Base-by-base conservation (phyloP, 2,888 invertebrate genomes). In the Campopleginae sp. region DNA sequence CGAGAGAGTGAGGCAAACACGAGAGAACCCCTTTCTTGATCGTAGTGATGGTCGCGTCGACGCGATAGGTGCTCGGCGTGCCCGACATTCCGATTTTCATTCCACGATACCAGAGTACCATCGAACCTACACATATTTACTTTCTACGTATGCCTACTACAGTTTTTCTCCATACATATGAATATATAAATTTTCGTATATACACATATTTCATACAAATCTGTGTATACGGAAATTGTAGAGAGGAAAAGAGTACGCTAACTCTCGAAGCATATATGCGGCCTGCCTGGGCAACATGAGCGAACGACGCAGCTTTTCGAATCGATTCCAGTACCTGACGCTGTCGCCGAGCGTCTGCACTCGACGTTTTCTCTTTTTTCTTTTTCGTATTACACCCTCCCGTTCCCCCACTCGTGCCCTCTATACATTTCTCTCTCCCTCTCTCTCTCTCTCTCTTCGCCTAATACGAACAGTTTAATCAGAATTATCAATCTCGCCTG, bases 61-160 rank as follows among this genome's bases (percentile, higher is more conserved):
- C 80, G 23, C 63, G 83, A 86, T 86, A 77, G 83, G 71, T 66
- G 58, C 85, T 79, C 75, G 42, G 86, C 82, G 54, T 86, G 76
- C 87, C 72, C 77, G 76, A 86, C 86, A 88, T 88, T 88, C 83
- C 85, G 75, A 87, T 87, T 89, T 86, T 83, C 87, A 89, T 87
- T 88, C 83, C 83, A 82, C 82, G 66, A 81, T 68, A 71, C 79
- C 44, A 72, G 71, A 71, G 51, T 71, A 65, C 65, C 61, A 42
- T 46, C 72, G 31, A 46, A 58, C 44, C 33, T 33, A 42, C 76
- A 70, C 63, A 42, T 27, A 33, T 31, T 23, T 27, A 48, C 66
- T 66, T 71, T 27, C 23, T 8, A n/a, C 65, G 19, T 70, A 12
- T 19, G n/a, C 42, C 42, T 19, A 31, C 42, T 19, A 31, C 31